phyloP scores from a whole-genome alignment of 2,797 vertebrate genomes.

The Sylvilagus floridanus region DNA sequence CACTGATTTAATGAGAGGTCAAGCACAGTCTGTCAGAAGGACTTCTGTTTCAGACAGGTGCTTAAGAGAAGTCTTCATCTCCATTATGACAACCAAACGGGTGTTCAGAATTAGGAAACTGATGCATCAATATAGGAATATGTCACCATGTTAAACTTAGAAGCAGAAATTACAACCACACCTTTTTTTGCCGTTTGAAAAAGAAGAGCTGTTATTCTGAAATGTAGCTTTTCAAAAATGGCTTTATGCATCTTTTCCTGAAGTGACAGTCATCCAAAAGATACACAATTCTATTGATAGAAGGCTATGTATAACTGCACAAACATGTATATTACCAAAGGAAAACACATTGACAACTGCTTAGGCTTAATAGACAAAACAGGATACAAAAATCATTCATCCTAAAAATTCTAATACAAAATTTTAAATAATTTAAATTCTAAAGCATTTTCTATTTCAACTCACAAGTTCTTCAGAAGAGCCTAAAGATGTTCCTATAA shows the following conservation, averaged over 20 bases:
- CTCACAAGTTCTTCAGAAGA: conserved; percentile 81
- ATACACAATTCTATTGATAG: conserved; percentile 33
- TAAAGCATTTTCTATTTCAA: conserved; percentile 79
- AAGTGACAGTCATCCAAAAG: conserved; percentile 47
- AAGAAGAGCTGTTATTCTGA: conserved; percentile 57
- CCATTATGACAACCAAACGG: conserved; percentile 67
- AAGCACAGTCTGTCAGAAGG: conserved; percentile 91
- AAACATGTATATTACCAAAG: conserved; percentile 43
- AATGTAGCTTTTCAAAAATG: conserved; percentile 21
- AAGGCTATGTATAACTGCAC: neutral
- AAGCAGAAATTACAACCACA: conserved; percentile 45
- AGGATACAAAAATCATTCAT: conserved; percentile 60
- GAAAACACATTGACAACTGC: conserved; percentile 22
- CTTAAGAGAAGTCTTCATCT: conserved; percentile 86
- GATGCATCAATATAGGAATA: conserved; percentile 68
- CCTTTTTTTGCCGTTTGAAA: conserved; percentile 41
- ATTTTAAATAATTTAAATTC: conserved; percentile 78
- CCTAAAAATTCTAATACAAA: conserved; percentile 75
- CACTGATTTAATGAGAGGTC: conserved; percentile 94
- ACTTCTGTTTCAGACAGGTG: conserved; percentile 89
- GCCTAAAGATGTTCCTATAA: conserved; percentile 84
- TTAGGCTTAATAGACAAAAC: conserved; percentile 60
- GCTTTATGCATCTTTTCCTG: conserved; percentile 53
- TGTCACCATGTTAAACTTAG: conserved; percentile 57
- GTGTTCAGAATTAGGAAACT: conserved; percentile 69